Conservation (phyloP, 2,888 invertebrate genomes). For the Synergus japonicus region DNA sequence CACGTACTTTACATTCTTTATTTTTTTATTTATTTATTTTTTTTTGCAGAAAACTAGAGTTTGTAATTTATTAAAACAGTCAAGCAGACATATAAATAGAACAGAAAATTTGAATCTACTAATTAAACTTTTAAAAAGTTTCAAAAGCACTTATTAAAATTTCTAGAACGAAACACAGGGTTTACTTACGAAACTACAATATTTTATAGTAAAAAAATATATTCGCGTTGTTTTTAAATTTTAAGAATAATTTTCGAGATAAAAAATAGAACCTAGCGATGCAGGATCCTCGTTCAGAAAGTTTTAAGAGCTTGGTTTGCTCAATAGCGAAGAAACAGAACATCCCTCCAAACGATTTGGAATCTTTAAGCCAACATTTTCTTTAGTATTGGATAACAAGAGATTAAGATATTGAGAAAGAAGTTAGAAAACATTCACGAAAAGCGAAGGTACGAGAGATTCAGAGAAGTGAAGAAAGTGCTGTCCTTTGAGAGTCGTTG, state of each 20-base stretch:
- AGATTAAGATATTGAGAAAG: constrained; percentile 47
- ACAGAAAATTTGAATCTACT: background rate
- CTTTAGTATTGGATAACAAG: constrained; percentile 74
- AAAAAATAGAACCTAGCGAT: constrained; percentile 13
- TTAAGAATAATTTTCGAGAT: constrained; percentile 9
- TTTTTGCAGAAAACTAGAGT: no score
- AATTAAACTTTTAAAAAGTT: background rate
- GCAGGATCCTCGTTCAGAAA: constrained; percentile 16
- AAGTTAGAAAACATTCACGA: constrained; percentile 48
- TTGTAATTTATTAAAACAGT: no score
- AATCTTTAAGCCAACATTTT: constrained; percentile 54
- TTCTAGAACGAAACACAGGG: constrained; percentile 33
- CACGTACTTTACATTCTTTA: no score
- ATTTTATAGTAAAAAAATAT: background rate
- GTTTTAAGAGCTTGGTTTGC: background rate
- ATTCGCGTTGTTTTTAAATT: background rate
- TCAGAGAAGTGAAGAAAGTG: constrained; percentile 46
- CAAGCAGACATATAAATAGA: no score
- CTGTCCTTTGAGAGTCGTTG: constrained; percentile 48
- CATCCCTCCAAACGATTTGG: constrained; percentile 17
- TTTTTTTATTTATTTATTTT: no score
- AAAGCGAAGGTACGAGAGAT: constrained; percentile 43
- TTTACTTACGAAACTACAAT: background rate
- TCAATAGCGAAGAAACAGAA: constrained; percentile 30
- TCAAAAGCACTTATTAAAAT: background rate